Percentiles rank a stretch among this genome's conserved stretches.
phyloP scores from a whole-genome alignment of 2,888 invertebrate species.

The Agrypnus murinus region DNA sequence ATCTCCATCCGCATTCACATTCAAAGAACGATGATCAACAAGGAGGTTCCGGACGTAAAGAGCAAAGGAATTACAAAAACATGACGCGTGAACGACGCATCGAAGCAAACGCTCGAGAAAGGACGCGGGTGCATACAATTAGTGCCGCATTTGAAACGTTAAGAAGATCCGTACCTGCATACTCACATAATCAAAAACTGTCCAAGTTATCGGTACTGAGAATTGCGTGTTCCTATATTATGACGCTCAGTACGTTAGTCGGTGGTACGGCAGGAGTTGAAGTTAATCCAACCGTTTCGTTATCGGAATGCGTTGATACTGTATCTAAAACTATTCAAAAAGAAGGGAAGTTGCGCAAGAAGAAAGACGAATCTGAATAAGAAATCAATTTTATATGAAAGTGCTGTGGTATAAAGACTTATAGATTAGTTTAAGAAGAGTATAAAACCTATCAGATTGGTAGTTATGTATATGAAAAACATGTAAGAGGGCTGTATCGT shows the following conservation, averaged over 20 bases:
- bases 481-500: neutral
- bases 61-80: constrained; percentile 94
- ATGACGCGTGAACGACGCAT: constrained; percentile 95
- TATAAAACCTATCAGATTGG: neutral
- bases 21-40: constrained; percentile 20
- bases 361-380: constrained; percentile 81
- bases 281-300: constrained; percentile 74
- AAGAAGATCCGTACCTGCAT: constrained; percentile 88
- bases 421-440: neutral
- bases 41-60: constrained; percentile 68
- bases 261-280: constrained; percentile 78
- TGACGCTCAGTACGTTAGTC: constrained; percentile 87
- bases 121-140: constrained; percentile 95
- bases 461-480: too few relatives aligned
- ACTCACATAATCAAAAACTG: constrained; percentile 94
- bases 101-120: constrained; percentile 94
- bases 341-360: constrained; percentile 91
- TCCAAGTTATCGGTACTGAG: constrained; percentile 94
- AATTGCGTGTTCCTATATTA: constrained; percentile 95
- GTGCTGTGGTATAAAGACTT: neutral
- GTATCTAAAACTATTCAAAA: constrained; percentile 95
- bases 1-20: constrained; percentile 30
- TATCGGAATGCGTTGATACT: constrained; percentile 86
- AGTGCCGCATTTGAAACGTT: constrained; percentile 96
- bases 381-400: neutral